Evolutionary conservation across 2,888 invertebrate species (phyloP).

Genomic region (Drosophila dives): DNA sequence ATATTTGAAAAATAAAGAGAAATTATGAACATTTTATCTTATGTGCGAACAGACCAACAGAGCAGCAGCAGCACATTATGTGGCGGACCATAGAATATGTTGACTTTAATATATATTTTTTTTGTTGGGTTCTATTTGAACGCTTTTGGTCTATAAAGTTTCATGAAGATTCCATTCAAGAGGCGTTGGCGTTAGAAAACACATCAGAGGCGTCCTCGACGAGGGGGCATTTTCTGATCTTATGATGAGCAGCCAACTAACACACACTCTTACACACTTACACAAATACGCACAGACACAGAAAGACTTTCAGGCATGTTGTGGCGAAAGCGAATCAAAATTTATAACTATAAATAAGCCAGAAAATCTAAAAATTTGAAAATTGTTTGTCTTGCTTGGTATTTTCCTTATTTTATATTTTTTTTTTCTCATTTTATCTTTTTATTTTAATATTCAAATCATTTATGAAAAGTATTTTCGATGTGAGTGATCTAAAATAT

Average conservation of each 20-base stretch:
- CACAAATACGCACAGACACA: neutral
- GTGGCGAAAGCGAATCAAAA: slow-evolving; percentile 66
- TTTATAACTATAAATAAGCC: slow-evolving; percentile 73
- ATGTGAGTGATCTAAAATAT: slow-evolving; percentile 46
- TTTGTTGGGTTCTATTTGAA: slow-evolving; percentile 12
- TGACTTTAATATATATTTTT: slow-evolving; percentile 10
- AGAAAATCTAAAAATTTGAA: slow-evolving; percentile 55
- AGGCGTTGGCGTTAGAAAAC: slow-evolving; percentile 35
- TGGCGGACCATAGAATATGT: slow-evolving; percentile 23
- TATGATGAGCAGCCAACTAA: slow-evolving; percentile 3
- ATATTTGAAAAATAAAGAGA: slow-evolving; percentile 37
- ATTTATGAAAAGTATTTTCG: slow-evolving; percentile 68
- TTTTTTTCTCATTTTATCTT: slow-evolving; percentile 34
- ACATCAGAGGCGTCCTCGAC: slow-evolving; percentile 31
- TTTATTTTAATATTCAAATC: slow-evolving; percentile 60
- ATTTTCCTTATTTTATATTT: slow-evolving; percentile 32
- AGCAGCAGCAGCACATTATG: slow-evolving; percentile 37
- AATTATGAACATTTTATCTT: slow-evolving; percentile 68
- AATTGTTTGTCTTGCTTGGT: slow-evolving; percentile 60
- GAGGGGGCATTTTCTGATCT: slow-evolving; percentile 11
- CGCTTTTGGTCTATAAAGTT: slow-evolving; percentile 53
- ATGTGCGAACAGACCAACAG: slow-evolving; percentile 59
- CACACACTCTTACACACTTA: neutral
- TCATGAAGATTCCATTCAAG: slow-evolving; percentile 51
- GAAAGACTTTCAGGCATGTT: slow-evolving; percentile 43